Percentiles rank a stretch among this genome's conserved stretches.
These are phyloP conservation scores for Nomada hirtipes DNA, from an alignment of 2,888 invertebrate genomes.

Conservation along the genomic window DNA sequence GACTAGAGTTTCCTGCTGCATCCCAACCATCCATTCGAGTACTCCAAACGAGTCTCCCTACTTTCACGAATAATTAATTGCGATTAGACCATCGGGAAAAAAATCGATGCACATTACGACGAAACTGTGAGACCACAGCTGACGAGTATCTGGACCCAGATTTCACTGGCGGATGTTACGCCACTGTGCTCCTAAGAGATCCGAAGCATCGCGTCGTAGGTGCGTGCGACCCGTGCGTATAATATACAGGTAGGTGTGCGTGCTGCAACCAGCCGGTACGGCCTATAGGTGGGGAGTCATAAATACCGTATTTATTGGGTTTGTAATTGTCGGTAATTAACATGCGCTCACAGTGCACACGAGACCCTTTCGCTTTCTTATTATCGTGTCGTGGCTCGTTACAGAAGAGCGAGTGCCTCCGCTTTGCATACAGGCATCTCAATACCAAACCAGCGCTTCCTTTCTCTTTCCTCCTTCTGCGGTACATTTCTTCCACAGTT, in stretches of 20 bases:
- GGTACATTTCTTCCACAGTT: conserved; percentile 13
- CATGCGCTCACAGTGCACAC: conserved; percentile 73
- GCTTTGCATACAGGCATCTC: conserved; percentile 76
- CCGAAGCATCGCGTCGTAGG: conserved; percentile 20
- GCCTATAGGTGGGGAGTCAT: conserved; percentile 67
- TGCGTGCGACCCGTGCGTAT: conserved; percentile 43
- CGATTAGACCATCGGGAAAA: conserved; percentile 10
- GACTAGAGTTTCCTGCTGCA: neutral
- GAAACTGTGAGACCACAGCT: conserved; percentile 30
- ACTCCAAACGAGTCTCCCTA: neutral
- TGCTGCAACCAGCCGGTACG: conserved; percentile 25
- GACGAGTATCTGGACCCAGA: conserved; percentile 1
- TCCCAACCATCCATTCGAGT: neutral
- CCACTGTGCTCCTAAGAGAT: neutral
- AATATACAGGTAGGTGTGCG: conserved; percentile 38
- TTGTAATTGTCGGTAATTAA: conserved; percentile 81
- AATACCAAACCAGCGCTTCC: conserved; percentile 63
- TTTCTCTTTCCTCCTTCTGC: conserved; percentile 27
- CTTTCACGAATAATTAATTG: conserved; percentile 34
- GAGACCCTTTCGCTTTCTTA: conserved; percentile 73
- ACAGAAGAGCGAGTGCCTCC: conserved; percentile 73
- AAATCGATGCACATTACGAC: conserved; percentile 16
- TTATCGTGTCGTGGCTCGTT: conserved; percentile 76
- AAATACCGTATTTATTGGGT: conserved; percentile 78
- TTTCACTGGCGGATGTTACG: conserved; percentile 24